Evolutionary conservation across 2,797 vertebrate genomes (phyloP), one percentile per base, ranked within the genome.

Genomic region (Cetoscarus ocellatus): DNA sequence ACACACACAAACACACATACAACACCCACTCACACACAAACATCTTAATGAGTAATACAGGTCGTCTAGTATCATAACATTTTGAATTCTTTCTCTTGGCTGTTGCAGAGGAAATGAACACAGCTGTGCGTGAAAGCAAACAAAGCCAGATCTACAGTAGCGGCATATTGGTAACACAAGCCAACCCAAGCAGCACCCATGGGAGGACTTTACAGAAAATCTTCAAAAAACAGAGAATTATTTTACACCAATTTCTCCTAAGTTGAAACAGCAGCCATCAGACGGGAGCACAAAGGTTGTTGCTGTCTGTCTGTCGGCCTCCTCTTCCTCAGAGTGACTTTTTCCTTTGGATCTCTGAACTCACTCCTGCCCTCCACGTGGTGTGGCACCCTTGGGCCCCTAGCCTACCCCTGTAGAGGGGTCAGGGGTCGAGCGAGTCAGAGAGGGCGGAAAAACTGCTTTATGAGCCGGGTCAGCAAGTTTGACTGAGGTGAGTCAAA

Each of bases 21-120:
- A n/a, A n/a, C n/a, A n/a, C n/a, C n/a, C n/a, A 67, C 84, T 3
- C 38, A 10, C 38, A 39, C 38, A 39, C 61, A 80, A 80, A 78
- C 78, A 71, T 86, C 77, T 75, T 89, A 89, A 90, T 79, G 88
- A 88, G 72, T 83, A 87, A 80, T 64, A 67, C 84, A 91, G 87
- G 89, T 85, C 74, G 58, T 58, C 71, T 73, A 36, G 59, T 81
- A 61, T 82, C 82, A 79, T 63, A 88, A 84, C 79, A 88, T 80
- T 80, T 77, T 66, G 68, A 86, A 76, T 89, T 77, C 63, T 72
- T 84, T 38, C 3, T 15, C 62, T 42, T 59, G 67, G 79, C 72
- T 69, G 61, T 61, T 70, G 64, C 61, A 50, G 73, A 82, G 73
- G 75, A 81, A 82, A 87, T 71, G 44, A 84, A 71, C 68, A 73